A percentile compares a stretch with the other conserved stretches of the same genome.
phyloP scores from a whole-genome alignment of 2,888 invertebrate species.

The Digitonthophagus gazella region DNA sequence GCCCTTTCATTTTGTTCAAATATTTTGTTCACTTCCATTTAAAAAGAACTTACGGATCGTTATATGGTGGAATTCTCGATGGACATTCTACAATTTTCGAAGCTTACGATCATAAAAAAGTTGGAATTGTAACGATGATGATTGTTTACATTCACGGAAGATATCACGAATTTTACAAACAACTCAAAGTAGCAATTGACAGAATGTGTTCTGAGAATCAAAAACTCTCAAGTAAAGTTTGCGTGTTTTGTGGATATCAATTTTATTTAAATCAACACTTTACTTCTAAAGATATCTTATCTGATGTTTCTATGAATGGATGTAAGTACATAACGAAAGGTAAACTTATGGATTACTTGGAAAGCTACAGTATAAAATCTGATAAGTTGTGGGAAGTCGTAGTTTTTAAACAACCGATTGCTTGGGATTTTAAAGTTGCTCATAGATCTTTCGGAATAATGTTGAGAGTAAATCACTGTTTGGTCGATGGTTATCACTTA shows the following conservation, averaged over 20 bases:
- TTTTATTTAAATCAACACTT: background rate
- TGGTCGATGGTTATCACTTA: background rate
- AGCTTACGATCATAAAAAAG: background rate
- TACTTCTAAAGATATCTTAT: background rate
- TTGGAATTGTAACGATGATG: background rate
- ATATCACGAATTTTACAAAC: background rate
- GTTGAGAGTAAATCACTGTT: background rate
- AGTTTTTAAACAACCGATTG: background rate
- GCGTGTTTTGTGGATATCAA: background rate
- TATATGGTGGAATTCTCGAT: background rate
- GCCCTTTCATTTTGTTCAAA: background rate
- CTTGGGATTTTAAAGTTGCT: background rate
- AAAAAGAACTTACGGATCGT: background rate
- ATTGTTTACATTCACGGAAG: background rate
- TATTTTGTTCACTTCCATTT: background rate
- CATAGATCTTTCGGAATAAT: background rate
- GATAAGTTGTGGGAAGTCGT: background rate
- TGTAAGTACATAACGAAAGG: background rate
- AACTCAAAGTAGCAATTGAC: background rate
- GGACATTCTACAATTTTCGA: background rate
- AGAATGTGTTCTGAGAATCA: background rate
- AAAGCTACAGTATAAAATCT: background rate
- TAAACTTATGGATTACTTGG: background rate
- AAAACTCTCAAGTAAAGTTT: background rate
- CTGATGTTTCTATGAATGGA: background rate